phyloP scores from a whole-genome alignment of 2,797 vertebrate genomes.

The Spondyliosoma cantharus region DNA sequence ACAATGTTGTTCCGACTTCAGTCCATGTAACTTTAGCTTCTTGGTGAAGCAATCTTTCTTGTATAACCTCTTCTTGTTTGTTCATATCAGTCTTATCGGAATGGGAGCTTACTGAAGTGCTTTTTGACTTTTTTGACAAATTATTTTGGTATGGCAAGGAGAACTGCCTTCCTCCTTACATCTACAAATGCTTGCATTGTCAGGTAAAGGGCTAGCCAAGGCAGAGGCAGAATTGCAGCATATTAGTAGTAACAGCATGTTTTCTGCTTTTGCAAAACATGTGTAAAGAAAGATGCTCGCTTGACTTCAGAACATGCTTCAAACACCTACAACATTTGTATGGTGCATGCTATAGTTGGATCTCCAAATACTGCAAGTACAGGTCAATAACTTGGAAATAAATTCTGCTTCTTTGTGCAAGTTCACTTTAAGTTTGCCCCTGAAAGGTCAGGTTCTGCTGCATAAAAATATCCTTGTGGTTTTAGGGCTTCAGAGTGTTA shows the following conservation, averaged over 20 bases:
- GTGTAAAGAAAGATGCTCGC: not conserved
- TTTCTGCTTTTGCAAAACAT: not conserved
- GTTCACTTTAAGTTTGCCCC: not conserved
- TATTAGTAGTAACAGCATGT: not conserved
- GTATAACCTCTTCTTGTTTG: not conserved
- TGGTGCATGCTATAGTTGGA: not conserved
- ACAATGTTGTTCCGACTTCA: not conserved
- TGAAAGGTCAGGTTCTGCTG: not conserved
- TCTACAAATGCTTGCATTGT: not conserved
- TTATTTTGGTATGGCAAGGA: not conserved
- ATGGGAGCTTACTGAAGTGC: not conserved
- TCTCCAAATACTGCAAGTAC: not conserved
- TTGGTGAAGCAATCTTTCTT: not conserved
- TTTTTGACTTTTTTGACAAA: not conserved
- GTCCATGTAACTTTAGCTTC: not conserved
- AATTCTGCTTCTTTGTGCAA: not conserved
- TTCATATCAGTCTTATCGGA: not conserved
- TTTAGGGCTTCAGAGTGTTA: not conserved
- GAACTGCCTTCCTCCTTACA: not conserved
- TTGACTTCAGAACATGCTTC: not conserved
- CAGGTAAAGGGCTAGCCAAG: not conserved
- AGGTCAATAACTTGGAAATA: not conserved
- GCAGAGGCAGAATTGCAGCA: not conserved
- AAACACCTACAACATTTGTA: not conserved
- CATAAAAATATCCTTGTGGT: not conserved